Evolutionary conservation across 2,113 vertebrate species (phyloP).

Genomic region (Nyctereutes procyonoides): DNA sequence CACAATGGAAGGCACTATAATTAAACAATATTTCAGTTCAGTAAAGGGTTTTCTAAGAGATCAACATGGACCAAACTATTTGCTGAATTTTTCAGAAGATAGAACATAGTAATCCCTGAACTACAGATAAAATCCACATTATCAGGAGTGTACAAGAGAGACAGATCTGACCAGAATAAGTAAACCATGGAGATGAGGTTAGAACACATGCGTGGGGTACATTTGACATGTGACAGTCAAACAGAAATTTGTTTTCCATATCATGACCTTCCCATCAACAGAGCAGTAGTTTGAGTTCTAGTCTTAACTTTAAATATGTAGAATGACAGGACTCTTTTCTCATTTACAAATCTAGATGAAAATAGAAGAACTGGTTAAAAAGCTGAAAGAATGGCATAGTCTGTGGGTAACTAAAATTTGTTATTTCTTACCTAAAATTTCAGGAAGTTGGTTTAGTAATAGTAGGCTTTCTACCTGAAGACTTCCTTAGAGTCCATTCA

Average conservation of each 20-base stretch:
- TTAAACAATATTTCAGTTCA: neutral
- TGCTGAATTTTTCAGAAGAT: neutral
- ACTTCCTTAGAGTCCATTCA: neutral
- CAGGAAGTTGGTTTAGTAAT: neutral
- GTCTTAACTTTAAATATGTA: neutral
- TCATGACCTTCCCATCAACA: neutral
- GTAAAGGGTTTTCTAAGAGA: neutral
- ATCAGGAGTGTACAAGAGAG: neutral
- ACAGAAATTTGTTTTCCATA: neutral
- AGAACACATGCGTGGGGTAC: fast-evolving
- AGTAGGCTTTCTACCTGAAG: too few species aligned
- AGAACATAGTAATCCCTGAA: neutral
- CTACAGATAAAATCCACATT: neutral
- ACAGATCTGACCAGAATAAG: neutral
- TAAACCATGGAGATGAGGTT: fast-evolving
- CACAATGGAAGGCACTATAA: neutral
- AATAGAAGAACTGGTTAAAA: neutral
- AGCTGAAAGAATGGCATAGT: neutral
- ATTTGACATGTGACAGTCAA: neutral
- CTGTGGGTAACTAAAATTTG: neutral
- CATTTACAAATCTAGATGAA: neutral
- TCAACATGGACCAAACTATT: too few species aligned
- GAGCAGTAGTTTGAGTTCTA: neutral
- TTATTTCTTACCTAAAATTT: neutral
- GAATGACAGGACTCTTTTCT: neutral